Evolutionary conservation across 1,140 invertebrate genomes (phyloP).

Genomic region (Galleria mellonella): DNA sequence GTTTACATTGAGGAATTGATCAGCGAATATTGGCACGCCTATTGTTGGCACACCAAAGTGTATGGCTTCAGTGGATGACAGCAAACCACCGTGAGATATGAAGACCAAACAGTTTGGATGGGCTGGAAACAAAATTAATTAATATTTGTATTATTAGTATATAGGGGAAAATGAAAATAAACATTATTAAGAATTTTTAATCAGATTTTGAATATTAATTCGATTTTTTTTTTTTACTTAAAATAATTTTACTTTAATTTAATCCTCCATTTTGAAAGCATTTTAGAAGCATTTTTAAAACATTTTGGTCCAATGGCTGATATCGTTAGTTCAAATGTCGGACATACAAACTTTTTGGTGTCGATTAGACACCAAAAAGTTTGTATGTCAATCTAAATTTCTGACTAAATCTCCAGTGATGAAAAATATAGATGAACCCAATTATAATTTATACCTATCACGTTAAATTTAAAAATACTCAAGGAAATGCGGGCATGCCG

Average conservation of each 20-base stretch:
- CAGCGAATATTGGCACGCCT: slow-evolving; percentile 79
- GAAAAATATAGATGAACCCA: too few species aligned
- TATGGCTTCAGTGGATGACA: slow-evolving; percentile 79
- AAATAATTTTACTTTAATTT: background rate
- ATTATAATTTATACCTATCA: too few species aligned
- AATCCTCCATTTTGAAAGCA: background rate
- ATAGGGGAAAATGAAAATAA: background rate
- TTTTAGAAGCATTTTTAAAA: too few species aligned
- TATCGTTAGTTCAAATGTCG: too few species aligned
- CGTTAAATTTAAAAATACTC: too few species aligned
- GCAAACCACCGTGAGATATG: slow-evolving; percentile 81
- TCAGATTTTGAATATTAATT: background rate
- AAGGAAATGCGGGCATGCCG: too few species aligned
- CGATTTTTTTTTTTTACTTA: background rate
- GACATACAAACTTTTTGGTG: too few species aligned
- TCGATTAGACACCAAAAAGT: too few species aligned
- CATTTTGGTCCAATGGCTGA: too few species aligned
- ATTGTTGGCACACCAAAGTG: slow-evolving; percentile 79
- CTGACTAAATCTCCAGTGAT: too few species aligned
- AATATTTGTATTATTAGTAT: background rate
- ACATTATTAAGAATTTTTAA: background rate
- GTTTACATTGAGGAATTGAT: slow-evolving; percentile 75
- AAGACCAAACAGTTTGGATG: slow-evolving; percentile 79
- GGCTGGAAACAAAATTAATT: slow-evolving; percentile 78
- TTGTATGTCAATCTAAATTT: too few species aligned